Conservation (phyloP, 1,140 invertebrate species). For the Lethocerus indicus region DNA sequence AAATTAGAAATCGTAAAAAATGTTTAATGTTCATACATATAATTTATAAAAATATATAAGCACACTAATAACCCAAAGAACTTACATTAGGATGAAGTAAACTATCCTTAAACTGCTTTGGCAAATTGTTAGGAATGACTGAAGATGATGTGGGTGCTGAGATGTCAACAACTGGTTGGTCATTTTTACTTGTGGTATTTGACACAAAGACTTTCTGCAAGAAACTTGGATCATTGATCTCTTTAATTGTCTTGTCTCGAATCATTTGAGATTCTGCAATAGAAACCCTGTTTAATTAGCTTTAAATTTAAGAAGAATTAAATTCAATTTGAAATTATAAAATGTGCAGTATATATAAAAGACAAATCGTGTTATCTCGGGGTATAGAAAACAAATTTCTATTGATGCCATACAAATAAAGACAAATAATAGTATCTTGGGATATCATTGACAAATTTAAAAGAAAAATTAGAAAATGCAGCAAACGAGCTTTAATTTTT, state of each 20-base stretch:
- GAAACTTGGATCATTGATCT: constrained; percentile 7
- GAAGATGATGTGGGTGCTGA: neutral
- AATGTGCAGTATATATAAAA: too few species aligned
- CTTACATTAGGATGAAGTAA: constrained; percentile 11
- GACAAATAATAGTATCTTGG: too few species aligned
- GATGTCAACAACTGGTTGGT: neutral
- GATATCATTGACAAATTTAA: too few species aligned
- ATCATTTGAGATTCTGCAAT: neutral
- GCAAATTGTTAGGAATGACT: neutral
- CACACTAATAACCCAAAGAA: neutral
- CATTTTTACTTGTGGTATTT: neutral
- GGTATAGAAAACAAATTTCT: too few species aligned
- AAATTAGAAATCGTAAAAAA: neutral
- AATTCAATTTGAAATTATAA: too few species aligned
- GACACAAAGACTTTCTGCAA: constrained; percentile 5
- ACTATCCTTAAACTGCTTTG: constrained; percentile 1
- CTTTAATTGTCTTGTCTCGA: neutral
- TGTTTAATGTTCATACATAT: neutral
- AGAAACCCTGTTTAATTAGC: neutral
- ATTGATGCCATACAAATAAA: too few species aligned
- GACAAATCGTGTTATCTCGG: too few species aligned
- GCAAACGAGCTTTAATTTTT: too few species aligned
- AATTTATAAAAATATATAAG: neutral
- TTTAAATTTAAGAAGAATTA: too few species aligned
- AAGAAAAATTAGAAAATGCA: too few species aligned